These are phyloP conservation scores for Subacronicta megacephala DNA, from an alignment of 2,888 invertebrate species.

Conservation along the genomic window DNA sequence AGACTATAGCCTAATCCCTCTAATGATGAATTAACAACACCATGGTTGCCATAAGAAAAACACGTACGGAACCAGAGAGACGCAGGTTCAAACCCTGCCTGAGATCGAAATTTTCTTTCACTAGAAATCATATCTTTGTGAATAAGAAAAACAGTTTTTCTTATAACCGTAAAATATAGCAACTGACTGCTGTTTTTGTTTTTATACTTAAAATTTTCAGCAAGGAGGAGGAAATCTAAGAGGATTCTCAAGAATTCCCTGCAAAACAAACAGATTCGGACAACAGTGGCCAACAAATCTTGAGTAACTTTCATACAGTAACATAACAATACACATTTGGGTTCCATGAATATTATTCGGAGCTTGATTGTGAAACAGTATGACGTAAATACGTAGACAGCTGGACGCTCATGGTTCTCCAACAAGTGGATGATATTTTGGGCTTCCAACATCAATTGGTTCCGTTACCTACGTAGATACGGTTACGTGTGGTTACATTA, in stretches of 20 bases:
- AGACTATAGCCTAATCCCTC: too few relatives aligned
- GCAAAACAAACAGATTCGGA: conserved; percentile 33
- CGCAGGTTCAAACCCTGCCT: too few relatives aligned
- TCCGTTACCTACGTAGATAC: conserved; percentile 20
- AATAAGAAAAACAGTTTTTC: too few relatives aligned
- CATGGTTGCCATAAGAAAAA: too few relatives aligned
- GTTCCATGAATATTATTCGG: conserved; percentile 52
- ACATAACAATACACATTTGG: conserved; percentile 24
- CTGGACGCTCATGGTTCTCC: conserved; percentile 62
- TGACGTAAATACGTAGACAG: conserved; percentile 72
- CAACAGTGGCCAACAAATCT: conserved; percentile 24
- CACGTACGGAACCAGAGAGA: too few relatives aligned
- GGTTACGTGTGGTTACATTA: conserved; percentile 34
- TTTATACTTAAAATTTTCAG: neutral
- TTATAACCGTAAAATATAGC: too few relatives aligned
- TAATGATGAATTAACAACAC: too few relatives aligned
- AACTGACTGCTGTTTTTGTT: too few relatives aligned
- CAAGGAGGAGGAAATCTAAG: conserved; percentile 20
- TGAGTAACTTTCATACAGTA: conserved; percentile 25
- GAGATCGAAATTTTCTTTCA: too few relatives aligned
- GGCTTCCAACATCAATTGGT: conserved; percentile 53
- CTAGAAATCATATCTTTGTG: too few relatives aligned
- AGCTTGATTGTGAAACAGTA: conserved; percentile 57
- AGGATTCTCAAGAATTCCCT: conserved; percentile 32
- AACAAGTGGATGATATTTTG: conserved; percentile 72